Evolutionary conservation across 1,140 invertebrate species (phyloP).

Genomic region (Melitaea cinxia): DNA sequence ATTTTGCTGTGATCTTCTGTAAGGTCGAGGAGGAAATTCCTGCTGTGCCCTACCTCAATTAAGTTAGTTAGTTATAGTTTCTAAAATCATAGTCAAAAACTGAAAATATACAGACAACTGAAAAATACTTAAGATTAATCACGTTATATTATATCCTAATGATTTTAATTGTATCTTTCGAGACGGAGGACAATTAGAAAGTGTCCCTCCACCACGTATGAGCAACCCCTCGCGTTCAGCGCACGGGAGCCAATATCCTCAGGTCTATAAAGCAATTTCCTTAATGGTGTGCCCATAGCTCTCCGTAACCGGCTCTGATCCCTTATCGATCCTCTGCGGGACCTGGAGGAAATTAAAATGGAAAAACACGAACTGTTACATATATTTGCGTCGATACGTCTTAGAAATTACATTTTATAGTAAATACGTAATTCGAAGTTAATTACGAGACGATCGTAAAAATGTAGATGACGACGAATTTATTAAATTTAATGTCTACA

Average conservation of each 20-base stretch:
- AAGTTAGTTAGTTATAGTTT: no score
- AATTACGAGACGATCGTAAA: background rate
- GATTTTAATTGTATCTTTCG: background rate
- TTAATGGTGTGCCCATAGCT: constrained; percentile 58
- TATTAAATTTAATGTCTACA: background rate
- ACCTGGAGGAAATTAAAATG: constrained; percentile 36
- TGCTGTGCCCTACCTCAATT: no score
- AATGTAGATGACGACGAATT: background rate
- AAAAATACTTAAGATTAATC: no score
- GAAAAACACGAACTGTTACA: constrained; percentile 11
- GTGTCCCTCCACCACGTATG: background rate
- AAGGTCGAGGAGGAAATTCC: no score
- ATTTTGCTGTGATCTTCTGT: no score
- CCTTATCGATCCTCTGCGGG: constrained; percentile 32
- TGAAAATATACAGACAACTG: no score
- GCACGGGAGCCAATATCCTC: constrained; percentile 42
- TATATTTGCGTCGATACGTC: background rate
- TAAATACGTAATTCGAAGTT: no score
- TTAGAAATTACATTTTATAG: no score
- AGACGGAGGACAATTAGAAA: constrained; percentile 8
- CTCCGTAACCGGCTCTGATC: constrained; percentile 46
- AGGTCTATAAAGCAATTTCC: constrained; percentile 65
- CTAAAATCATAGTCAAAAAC: no score
- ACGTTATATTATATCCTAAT: no score
- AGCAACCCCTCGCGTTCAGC: constrained; percentile 12